phyloP scores from a whole-genome alignment of 1,140 invertebrate genomes.

The Eciton burchellii region DNA sequence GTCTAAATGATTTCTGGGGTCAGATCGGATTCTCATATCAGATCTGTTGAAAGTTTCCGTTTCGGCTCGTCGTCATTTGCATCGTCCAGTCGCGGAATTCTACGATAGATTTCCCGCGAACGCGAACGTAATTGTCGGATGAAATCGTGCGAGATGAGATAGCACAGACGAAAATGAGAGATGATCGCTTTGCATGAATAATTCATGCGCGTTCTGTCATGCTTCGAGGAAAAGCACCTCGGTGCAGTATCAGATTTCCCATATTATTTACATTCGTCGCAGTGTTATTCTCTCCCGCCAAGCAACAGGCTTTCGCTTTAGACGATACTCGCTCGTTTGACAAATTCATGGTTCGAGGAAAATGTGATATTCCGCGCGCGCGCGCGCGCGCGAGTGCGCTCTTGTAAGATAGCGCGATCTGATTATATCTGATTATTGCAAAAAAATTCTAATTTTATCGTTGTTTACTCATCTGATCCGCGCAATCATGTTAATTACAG shows the following conservation, averaged over 20 bases:
- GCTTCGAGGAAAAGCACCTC: background rate
- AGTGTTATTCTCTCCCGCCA: background rate
- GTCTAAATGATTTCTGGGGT: too few species aligned
- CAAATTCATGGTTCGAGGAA: too few species aligned
- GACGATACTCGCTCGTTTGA: too few species aligned
- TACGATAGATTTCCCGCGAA: background rate
- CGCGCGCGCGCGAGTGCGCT: too few species aligned
- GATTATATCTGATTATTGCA: too few species aligned
- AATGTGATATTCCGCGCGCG: too few species aligned
- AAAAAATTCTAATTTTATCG: background rate
- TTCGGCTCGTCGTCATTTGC: background rate
- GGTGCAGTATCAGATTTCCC: background rate
- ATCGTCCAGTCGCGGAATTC: background rate
- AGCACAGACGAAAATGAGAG: background rate
- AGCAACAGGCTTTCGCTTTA: background rate
- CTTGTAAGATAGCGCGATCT: too few species aligned
- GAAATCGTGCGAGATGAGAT: background rate
- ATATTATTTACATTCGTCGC: slow-evolving; percentile 1
- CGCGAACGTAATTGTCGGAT: background rate
- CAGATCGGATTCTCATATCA: too few species aligned
- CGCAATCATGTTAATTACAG: background rate
- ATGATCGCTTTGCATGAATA: slow-evolving; percentile 1
- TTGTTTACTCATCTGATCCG: background rate
- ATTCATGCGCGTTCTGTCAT: slow-evolving; percentile 10
- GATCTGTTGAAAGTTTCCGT: background rate